Percentiles rank a stretch among this genome's conserved stretches.
Evolutionary conservation across 1,140 invertebrate species (phyloP).

Genomic region (Laupala kohalensis): DNA sequence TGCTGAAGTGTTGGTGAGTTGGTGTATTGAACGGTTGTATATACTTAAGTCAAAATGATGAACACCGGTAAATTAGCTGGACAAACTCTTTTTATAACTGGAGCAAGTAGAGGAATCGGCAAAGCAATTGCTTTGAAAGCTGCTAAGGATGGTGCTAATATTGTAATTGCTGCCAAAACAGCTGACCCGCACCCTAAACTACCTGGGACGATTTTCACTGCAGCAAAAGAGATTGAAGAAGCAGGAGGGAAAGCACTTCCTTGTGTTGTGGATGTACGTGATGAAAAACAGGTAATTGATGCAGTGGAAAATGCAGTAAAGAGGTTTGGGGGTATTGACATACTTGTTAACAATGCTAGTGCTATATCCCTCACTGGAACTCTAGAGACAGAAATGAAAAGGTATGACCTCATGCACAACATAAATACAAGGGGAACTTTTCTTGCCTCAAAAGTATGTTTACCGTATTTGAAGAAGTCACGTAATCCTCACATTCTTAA

Average conservation of each 20-base stretch:
- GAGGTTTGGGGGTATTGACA: conserved; percentile 93
- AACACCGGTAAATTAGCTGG: conserved; percentile 66
- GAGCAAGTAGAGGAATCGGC: conserved; percentile 93
- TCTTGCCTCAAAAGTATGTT: conserved; percentile 78
- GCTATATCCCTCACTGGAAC: conserved; percentile 88
- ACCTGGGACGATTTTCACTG: conserved; percentile 94
- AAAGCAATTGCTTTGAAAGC: conserved; percentile 91
- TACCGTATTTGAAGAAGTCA: conserved; percentile 80
- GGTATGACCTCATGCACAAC: conserved; percentile 85
- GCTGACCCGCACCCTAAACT: conserved; percentile 89
- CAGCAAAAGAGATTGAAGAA: conserved; percentile 89
- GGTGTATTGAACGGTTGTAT: background rate
- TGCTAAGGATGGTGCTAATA: conserved; percentile 87
- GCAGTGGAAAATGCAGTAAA: conserved; percentile 80
- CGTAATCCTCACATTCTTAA: conserved; percentile 93
- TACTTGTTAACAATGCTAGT: conserved; percentile 91
- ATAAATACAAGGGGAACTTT: conserved; percentile 89
- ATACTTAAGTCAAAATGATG: background rate
- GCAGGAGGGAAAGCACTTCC: conserved; percentile 83
- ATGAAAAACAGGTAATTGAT: conserved; percentile 65
- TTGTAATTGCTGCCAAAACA: conserved; percentile 94
- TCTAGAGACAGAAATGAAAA: conserved; percentile 82
- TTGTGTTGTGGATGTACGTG: conserved; percentile 86
- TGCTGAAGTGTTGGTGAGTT: no score
- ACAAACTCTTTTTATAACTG: conserved; percentile 87